Evolutionary conservation across 2,113 vertebrate genomes (phyloP).

Genomic region (Halichoeres trimaculatus): DNA sequence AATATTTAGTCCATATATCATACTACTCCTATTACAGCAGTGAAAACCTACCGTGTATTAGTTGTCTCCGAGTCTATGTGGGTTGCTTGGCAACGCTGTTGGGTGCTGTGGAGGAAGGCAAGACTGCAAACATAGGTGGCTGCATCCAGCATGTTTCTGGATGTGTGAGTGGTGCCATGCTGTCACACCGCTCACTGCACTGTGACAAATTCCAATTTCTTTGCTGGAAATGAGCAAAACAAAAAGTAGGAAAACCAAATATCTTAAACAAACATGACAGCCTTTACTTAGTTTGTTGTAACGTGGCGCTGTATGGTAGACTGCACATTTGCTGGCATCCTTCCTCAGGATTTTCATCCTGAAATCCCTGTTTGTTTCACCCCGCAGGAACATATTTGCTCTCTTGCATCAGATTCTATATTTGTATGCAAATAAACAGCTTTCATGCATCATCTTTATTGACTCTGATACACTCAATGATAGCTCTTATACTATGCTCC

Average conservation of each 20-base stretch:
- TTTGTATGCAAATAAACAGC: slow-evolving; percentile 38
- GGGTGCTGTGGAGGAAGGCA: slow-evolving; percentile 73
- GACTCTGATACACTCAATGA: slow-evolving; percentile 8
- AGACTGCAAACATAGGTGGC: slow-evolving; percentile 73
- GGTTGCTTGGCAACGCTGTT: slow-evolving; percentile 80
- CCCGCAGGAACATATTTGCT: slow-evolving; percentile 37
- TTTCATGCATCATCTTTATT: slow-evolving; percentile 23
- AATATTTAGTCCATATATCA: slow-evolving; percentile 5
- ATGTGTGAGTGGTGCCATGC: slow-evolving; percentile 64
- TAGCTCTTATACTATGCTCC: neutral
- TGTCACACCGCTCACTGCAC: slow-evolving; percentile 43
- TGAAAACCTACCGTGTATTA: slow-evolving; percentile 64
- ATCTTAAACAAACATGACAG: neutral
- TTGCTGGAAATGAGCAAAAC: slow-evolving; percentile 15
- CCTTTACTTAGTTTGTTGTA: neutral
- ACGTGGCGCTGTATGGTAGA: slow-evolving; percentile 7
- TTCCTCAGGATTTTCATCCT: slow-evolving; percentile 28
- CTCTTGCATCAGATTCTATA: slow-evolving; percentile 46
- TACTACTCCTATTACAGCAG: slow-evolving; percentile 51
- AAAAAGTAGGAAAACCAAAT: neutral
- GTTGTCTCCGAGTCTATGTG: slow-evolving; percentile 73
- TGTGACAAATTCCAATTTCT: slow-evolving; percentile 43
- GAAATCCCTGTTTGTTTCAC: slow-evolving; percentile 12
- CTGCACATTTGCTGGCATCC: slow-evolving; percentile 11
- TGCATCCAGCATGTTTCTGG: slow-evolving; percentile 73